Evolutionary conservation across 2,113 vertebrate species (phyloP), one percentile per base, ranked within the genome.

Genomic region (Leptobrachium leishanense): DNA sequence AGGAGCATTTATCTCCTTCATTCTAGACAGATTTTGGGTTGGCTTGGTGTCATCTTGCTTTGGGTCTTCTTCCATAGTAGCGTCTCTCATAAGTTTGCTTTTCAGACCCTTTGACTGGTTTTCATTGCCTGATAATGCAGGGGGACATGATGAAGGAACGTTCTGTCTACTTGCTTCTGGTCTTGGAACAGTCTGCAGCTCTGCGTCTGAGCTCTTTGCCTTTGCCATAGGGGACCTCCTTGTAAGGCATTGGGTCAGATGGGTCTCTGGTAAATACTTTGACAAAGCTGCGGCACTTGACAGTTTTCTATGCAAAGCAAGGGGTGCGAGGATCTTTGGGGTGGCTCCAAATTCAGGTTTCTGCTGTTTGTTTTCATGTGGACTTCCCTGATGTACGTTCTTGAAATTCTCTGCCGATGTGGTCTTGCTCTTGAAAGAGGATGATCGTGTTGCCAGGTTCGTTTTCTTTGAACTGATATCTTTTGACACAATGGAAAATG

Each of bases 241-340:
- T 1, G 93, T 89, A 79, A 95, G 87, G 55, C 90, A 94, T 84
- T 95, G 94, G 68, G 92, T 94, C 79, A 95, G 94, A 55, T 91
- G 94, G 6, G 94, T 94, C 4, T 94, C 94, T 0, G 95, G 95
- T 42, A 94, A 83, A 42, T 94, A 94, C 74, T 91, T 89, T 1
- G 89, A 90, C 6, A 95, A 90, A 1, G 88, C 80, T 0, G 92
- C 80, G 12, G 88, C 79, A 2, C 50, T 77, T 10, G 90, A 88
- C 7, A 89, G 79, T 75, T 85, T 85, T 43, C 83, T 81, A 63
- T 74, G 82, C 0, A 84, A 84, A 0, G 80, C 85, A 8, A 55
- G 85, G 0, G 83, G 75, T 1, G 83, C 54, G 1, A 70, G 65
- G 0, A 62, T 64, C 10, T 68, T 72, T 3, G 71, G 63, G 3